A percentile compares a stretch with the other conserved stretches of the same genome.
Conservation (phyloP, 2,797 vertebrate species). For the Chaetodon trifasciatus region DNA sequence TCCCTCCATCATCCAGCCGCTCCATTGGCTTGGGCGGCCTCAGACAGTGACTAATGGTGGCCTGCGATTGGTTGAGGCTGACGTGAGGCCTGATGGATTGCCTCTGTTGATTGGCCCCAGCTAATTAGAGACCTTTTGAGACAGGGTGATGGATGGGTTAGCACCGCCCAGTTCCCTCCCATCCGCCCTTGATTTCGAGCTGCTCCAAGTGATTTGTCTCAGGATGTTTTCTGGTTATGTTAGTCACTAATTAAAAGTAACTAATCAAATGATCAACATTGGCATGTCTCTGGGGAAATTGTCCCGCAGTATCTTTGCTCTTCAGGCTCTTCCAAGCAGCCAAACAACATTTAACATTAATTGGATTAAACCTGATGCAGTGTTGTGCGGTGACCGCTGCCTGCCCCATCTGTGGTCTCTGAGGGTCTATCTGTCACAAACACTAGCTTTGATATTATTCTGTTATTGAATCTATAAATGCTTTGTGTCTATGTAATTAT, state of each 20-base stretch:
- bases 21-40: slow-evolving; percentile 82
- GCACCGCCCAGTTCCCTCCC: slow-evolving; percentile 61
- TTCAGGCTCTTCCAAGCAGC: slow-evolving; percentile 37
- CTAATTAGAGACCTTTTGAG: slow-evolving; percentile 79
- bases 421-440: neutral
- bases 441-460: neutral
- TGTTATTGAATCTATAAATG: neutral
- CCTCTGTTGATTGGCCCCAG: slow-evolving; percentile 79
- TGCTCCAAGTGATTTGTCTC: slow-evolving; percentile 72
- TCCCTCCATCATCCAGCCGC: slow-evolving; percentile 83
- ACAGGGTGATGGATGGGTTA: slow-evolving; percentile 73
- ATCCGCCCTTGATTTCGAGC: slow-evolving; percentile 45
- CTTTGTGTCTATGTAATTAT: neutral
- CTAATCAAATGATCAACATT: slow-evolving; percentile 74
- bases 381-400: slow-evolving; percentile 27
- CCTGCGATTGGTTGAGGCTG: slow-evolving; percentile 80
- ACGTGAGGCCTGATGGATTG: slow-evolving; percentile 81
- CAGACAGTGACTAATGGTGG: slow-evolving; percentile 81
- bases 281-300: slow-evolving; percentile 44
- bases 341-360: slow-evolving; percentile 51
- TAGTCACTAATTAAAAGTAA: slow-evolving; percentile 79
- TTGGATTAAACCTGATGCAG: slow-evolving; percentile 52
- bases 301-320: slow-evolving; percentile 45
- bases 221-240: slow-evolving; percentile 68
- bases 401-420: slow-evolving; percentile 32